A percentile compares a stretch with the other conserved stretches of the same genome.
Conservation (phyloP, 2,797 vertebrate genomes). For the Carcharodon carcharias region DNA sequence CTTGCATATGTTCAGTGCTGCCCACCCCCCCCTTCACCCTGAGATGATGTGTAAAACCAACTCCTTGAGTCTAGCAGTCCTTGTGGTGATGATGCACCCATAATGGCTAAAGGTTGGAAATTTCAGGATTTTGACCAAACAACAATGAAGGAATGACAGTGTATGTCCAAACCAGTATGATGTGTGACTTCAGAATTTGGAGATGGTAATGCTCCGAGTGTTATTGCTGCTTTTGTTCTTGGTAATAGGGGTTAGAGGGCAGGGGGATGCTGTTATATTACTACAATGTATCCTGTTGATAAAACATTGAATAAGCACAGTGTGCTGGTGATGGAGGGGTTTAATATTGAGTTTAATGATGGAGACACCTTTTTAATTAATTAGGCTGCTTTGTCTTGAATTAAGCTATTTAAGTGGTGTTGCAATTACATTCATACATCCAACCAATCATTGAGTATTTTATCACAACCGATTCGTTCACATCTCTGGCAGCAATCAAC, state of each 20-base stretch:
- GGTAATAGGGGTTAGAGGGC: background rate
- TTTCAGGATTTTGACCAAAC: no score
- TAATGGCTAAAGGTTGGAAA: background rate
- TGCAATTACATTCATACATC: background rate
- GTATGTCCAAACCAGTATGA: no score
- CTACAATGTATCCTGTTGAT: no score
- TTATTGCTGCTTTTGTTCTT: background rate
- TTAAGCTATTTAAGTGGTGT: background rate
- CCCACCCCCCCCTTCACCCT: background rate
- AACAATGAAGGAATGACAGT: background rate
- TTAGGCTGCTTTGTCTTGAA: background rate
- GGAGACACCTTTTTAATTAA: background rate
- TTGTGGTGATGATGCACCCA: background rate
- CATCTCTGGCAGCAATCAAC: background rate
- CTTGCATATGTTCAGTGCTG: background rate
- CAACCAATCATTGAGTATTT: background rate
- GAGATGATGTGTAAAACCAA: background rate
- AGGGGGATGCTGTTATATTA: background rate
- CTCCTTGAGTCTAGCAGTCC: background rate
- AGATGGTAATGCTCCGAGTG: background rate
- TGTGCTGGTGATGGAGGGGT: no score
- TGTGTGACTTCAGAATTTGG: background rate
- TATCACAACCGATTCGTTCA: no score
- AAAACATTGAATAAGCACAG: no score
- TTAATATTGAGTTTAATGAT: background rate